Percentiles rank a stretch among this genome's conserved stretches.
These are phyloP conservation scores for Chaetogeoica ovagalla DNA, from an alignment of 2,888 invertebrate genomes.

Conservation along the genomic window DNA sequence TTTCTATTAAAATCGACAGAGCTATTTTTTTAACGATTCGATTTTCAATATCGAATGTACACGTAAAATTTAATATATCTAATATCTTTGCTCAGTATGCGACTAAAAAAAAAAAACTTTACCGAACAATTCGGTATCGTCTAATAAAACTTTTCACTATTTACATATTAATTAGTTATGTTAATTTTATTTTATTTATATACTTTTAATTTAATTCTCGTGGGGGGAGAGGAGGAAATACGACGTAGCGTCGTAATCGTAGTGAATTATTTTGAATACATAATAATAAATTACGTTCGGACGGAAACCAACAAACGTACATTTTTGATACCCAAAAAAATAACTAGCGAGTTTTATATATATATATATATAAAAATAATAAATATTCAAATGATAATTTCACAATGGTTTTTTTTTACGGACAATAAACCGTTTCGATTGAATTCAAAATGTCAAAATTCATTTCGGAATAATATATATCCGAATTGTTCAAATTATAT, in stretches of 20 bases:
- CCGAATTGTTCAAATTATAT: no score
- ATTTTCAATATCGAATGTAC: no score
- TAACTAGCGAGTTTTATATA: slow-evolving; percentile 3
- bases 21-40: no score
- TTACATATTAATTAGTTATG: slow-evolving; percentile 43
- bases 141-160: slow-evolving; percentile 26
- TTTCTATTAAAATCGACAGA: no score
- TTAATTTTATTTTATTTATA: slow-evolving; percentile 34
- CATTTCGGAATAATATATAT: not conserved
- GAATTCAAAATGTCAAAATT: slow-evolving; percentile 5
- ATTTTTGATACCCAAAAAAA: slow-evolving; percentile 37
- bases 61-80: no score
- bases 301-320: slow-evolving; percentile 9
- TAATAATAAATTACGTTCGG: slow-evolving; percentile 39
- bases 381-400: slow-evolving; percentile 20
- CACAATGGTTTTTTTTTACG: slow-evolving; percentile 10
- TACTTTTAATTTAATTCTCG: slow-evolving; percentile 30
- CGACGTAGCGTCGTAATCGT: slow-evolving; percentile 20
- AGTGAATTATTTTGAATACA: slow-evolving; percentile 46
- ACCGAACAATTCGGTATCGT: not conserved
- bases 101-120: slow-evolving; percentile 10
- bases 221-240: not conserved
- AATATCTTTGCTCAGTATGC: no score
- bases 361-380: no score
- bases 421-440: slow-evolving; percentile 18